Base-by-base conservation (phyloP, 1,140 invertebrate genomes). In the Listronotus oregonensis region DNA sequence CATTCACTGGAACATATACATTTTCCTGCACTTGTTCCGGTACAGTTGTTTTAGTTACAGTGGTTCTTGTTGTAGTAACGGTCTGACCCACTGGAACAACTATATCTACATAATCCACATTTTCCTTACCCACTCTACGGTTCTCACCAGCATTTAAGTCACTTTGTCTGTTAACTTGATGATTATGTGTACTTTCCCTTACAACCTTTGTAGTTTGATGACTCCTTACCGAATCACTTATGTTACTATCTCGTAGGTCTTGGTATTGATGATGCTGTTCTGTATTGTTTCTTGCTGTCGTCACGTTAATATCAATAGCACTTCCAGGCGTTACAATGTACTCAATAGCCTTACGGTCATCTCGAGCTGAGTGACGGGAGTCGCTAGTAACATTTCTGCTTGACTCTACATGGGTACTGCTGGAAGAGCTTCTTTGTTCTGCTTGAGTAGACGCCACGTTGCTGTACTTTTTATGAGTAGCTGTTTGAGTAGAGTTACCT, bases 401-500 rank as follows among this genome's bases (percentile, higher is more conserved):
- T 12, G 64, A 44, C 14, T 63, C 34, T 14, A 40, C 40, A 0
- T 63, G 39, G 10, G 37, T 44, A 14, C n/a, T 63, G 15, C 27
- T 55, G 5, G 51, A 57, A 57, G 62, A 64, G 15, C 39, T 37
- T 37, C 44, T 18, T 42, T 50, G 43, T 17, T 57, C 47, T 17
- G 37, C 11, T 18, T 59, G 40, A 10, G 55, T 49, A 6, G 64
- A 40, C 39, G 40, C 62, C 5, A 64, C 51, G 14, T 65, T 67
- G 17, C 49, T 64, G 42, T 66, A 66, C 15, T 60, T 61, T 50
- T 66, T 66, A 32, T 52, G 49, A 54, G 60, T 64, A 37, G 66
- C 52, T 15, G 44, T 51, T 27, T 50, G 46, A 50, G 67, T 64
- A 15, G 62, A 64, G 61, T 69, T 70, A 31, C 68, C 61, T 17